Base-by-base conservation (phyloP, 2,797 vertebrate genomes). In the Notolepis coatsorum region DNA sequence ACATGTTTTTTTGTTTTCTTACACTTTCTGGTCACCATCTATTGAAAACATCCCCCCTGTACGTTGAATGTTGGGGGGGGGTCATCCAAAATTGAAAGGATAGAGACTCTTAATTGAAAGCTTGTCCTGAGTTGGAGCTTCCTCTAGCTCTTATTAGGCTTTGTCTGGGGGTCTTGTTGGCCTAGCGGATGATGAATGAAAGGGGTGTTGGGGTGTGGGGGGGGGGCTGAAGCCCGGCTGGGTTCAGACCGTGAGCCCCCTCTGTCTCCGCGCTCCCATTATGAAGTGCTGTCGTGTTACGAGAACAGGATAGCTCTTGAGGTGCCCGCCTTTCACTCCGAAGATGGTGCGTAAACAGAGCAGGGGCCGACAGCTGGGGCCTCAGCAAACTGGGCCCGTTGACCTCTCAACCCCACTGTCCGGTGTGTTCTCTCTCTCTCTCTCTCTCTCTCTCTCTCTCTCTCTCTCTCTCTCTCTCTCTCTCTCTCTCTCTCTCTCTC, bases 391-490 rank as follows among this genome's bases (percentile, higher is more conserved):
- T 84, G 84, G 81, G 84, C 83, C 86, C 71, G 81, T 89, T 91
- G 90, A 93, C 91, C 92, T 90, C 75, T 87, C 77, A 87, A 91
- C 90, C 90, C 89, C 86, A 89, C 88, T 91, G 91, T 90, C 91
- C 89, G 71, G 81, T n/a, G n/a, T n/a, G n/a, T n/a, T n/a, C n/a
- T n/a, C n/a, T n/a, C n/a, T n/a, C n/a, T n/a, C n/a, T n/a, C n/a
- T n/a, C n/a, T n/a, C n/a, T n/a, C n/a, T n/a, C n/a, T n/a, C n/a
- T n/a, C n/a, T n/a, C n/a, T n/a, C n/a, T n/a, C n/a, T n/a, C n/a
- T n/a, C n/a, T n/a, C n/a, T n/a, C n/a, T n/a, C n/a, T n/a, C n/a
- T n/a, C n/a, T n/a, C n/a, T n/a, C n/a, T n/a, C n/a, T n/a, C n/a
- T n/a, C n/a, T n/a, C n/a, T n/a, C n/a, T n/a, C n/a, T n/a, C n/a